A percentile compares a stretch with the other conserved stretches of the same genome.
Evolutionary conservation across 92 coral and sea anemone species (phyloP).

Genomic region (Muricea muricata): DNA sequence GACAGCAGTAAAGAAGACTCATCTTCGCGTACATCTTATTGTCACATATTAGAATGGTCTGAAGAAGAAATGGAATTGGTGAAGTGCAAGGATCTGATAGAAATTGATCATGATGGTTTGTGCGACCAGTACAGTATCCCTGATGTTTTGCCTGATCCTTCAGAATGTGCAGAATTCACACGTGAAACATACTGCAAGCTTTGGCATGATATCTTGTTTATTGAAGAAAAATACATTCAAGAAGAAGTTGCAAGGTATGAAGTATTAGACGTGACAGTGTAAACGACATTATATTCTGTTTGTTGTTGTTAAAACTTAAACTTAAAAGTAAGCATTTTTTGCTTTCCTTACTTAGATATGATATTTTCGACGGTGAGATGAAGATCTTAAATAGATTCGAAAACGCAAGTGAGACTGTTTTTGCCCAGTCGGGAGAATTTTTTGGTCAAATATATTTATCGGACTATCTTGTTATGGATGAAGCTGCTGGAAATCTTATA

Average conservation of each 20-base stretch:
- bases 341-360: conserved; percentile 2
- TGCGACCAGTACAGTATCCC: conserved; percentile 57
- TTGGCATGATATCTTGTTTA: conserved; percentile 70
- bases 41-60: conserved; percentile 32
- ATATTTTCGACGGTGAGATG: conserved; percentile 13
- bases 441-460: conserved; percentile 56
- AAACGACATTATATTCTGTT: too few species aligned
- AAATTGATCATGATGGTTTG: conserved; percentile 22
- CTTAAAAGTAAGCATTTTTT: neutral
- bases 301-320: too few species aligned
- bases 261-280: neutral
- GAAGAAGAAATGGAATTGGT: conserved; percentile 33
- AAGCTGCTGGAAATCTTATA: conserved; percentile 70
- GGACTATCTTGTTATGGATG: conserved; percentile 56
- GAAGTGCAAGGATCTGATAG: neutral
- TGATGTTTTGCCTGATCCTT: conserved; percentile 43
- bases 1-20: conserved; percentile 1
- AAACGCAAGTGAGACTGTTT: neutral
- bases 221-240: conserved; percentile 71
- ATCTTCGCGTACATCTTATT: conserved; percentile 1
- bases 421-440: conserved; percentile 52
- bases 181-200: conserved; percentile 58
- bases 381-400: neutral
- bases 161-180: conserved; percentile 25
- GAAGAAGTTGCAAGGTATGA: conserved; percentile 68